phyloP scores from a whole-genome alignment of 2,797 vertebrate species.

The Cyclura pinguis region DNA sequence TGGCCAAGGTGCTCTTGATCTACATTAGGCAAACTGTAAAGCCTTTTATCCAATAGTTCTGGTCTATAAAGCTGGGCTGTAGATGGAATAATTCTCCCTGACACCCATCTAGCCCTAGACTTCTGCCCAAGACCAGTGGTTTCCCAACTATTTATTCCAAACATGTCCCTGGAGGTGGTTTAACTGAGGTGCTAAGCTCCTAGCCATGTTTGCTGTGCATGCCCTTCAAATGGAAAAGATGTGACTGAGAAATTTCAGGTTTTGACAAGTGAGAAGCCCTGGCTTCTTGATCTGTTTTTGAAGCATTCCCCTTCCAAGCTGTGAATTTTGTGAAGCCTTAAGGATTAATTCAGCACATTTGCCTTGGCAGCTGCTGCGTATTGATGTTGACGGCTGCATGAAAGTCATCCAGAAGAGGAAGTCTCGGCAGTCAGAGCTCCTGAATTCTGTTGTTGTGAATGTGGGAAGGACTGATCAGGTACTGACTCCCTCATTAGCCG shows the following conservation, averaged over 20 bases:
- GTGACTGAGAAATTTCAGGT: neutral
- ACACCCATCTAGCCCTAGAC: neutral
- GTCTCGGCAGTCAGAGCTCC: neutral
- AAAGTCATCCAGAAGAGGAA: slow-evolving; percentile 81
- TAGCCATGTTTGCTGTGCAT: neutral
- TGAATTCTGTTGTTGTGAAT: neutral
- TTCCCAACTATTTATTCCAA: neutral
- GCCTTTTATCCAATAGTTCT: neutral
- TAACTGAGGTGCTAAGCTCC: neutral
- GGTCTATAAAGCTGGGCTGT: neutral
- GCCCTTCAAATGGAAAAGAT: neutral
- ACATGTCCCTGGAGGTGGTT: neutral
- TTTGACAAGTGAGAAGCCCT: no score
- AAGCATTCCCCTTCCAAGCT: accelerated
- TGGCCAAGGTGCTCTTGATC: no score
- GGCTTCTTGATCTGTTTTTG: neutral
- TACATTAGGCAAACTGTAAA: neutral
- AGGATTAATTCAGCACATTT: neutral
- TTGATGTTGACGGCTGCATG: slow-evolving; percentile 88
- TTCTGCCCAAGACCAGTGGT: neutral
- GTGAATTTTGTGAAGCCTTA: no score
- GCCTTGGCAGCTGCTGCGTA: slow-evolving; percentile 79
- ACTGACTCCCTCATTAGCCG: neutral
- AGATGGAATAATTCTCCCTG: neutral
- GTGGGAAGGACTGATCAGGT: slow-evolving; percentile 58